Base-by-base conservation (phyloP, 2,113 vertebrate species). In the Quiscalus mexicanus region DNA sequence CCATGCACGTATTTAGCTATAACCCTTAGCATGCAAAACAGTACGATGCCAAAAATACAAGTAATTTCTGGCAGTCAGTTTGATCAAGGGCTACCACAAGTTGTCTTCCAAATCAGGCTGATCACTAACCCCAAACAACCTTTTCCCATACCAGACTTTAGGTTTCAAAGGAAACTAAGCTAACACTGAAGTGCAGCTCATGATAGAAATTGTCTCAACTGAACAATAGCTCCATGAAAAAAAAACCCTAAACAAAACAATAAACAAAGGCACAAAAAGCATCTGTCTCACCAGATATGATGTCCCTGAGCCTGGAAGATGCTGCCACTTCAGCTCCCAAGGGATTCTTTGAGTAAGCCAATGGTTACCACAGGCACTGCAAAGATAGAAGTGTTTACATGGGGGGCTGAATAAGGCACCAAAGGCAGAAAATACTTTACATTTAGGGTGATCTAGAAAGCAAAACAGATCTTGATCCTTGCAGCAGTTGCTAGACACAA, bases 1-100 rank as follows among this genome's bases (percentile, higher is more conserved):
- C 20, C 2, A 0, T 12, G 5, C 19, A 60, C 7, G 4, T 9
- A 21, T 6, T 21, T 30, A 44, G 2, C 33, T 31, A 16, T 2
- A 68, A 88, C 17, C 8, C 41, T 58, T 23, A 41, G 8, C n/a
- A 62, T 19, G 31, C 20, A 73, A 83, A 87, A 86, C 5, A 10
- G 20, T 6, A 8, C 62, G 41, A 37, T n/a, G n/a, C 12, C 41
- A 73, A 64, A 73, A 14, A 55, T 2, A 10, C 6, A 70, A 59
- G 25, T 5, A 22, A 41, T 52, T 80, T 83, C 82, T 65, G n/a
- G 70, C 41, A 73, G 21, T 39, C 16, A 35, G 12, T 58, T 89
- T 67, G 37, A 20, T 33, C 23, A 69, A 49, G 23, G 23, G 50
- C 39, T 85, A 11, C 5, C 33, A 76, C 11, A 20, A 87, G 25